Base-by-base conservation (phyloP, 2,888 invertebrate species). In the Drepanosiphum platanoidis region DNA sequence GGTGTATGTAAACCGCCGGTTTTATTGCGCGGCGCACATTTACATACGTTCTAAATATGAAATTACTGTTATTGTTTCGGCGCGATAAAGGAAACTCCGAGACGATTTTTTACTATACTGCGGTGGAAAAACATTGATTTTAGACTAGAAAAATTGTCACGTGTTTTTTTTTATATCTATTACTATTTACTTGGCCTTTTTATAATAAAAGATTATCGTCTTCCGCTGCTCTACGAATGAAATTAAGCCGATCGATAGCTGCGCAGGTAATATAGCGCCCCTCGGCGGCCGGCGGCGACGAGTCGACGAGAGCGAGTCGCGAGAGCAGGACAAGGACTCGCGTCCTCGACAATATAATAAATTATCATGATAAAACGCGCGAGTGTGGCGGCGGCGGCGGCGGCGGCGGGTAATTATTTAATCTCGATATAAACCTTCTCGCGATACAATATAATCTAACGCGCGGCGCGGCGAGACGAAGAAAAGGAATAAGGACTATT, bases 401-500 rank as follows among this genome's bases (percentile, higher is more conserved):
- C 9, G 9, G 34, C 3, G 22, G 34, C 77, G 64, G 27, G 64
- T 78, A 78, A 78, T 78, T 39, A 78, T 78, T 27, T 78, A 78
- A 75, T 75, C 58, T 52, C 36, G 36, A 75, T 39, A 30, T 58
- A 39, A 64, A 78, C 77, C 36, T 39, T 15, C 22, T 77, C 39
- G 36, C 27, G n/a, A 52, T 18, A 46, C 4, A 46, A 52, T 52
- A 52, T 52, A 52, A 18, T 52, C n/a, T n/a, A 8, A 18, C 52
- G 18, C 22, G 52, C 22, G 15, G 22, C 22, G 18, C 52, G 18
- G 52, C 18, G 22, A 18, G 4, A 22, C 36, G 27, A 13, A 61
- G 18, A 27, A 36, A 36, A 5, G 27, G 34, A 27, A 58, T n/a
- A 75, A 58, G 58, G 75, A 70, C 70, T 36, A 77, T 36, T 61